Conservation (phyloP, 2,113 vertebrate species). For the Lontra canadensis region DNA sequence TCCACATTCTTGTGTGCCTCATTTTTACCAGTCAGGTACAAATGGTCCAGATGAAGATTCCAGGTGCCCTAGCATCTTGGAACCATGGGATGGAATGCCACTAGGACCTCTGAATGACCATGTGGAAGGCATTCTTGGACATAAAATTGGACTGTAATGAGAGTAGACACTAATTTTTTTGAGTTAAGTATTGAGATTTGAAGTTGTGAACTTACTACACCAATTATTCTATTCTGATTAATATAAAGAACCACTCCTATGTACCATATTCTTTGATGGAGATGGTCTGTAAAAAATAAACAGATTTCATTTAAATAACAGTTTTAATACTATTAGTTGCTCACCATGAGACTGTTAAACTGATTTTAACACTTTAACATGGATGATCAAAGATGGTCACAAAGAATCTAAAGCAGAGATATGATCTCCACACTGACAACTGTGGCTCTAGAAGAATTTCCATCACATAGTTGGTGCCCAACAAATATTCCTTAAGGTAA, state of each 20-base stretch:
- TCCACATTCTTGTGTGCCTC: neutral
- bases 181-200: neutral
- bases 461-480: neutral
- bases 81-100: neutral
- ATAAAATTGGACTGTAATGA: neutral
- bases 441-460: neutral
- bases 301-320: neutral
- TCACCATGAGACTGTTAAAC: neutral
- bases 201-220: neutral
- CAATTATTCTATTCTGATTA: neutral
- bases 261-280: neutral
- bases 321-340: neutral
- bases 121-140: neutral
- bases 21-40: neutral
- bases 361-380: neutral
- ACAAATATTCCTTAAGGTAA: neutral
- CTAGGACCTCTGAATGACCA: neutral
- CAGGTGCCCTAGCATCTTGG: neutral
- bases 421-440: neutral
- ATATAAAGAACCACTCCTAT: neutral
- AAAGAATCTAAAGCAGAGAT: neutral
- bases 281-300: neutral
- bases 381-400: neutral
- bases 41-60: neutral
- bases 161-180: neutral